Conservation (phyloP, 2,888 invertebrate species). For the Priocnemis perturbator region DNA sequence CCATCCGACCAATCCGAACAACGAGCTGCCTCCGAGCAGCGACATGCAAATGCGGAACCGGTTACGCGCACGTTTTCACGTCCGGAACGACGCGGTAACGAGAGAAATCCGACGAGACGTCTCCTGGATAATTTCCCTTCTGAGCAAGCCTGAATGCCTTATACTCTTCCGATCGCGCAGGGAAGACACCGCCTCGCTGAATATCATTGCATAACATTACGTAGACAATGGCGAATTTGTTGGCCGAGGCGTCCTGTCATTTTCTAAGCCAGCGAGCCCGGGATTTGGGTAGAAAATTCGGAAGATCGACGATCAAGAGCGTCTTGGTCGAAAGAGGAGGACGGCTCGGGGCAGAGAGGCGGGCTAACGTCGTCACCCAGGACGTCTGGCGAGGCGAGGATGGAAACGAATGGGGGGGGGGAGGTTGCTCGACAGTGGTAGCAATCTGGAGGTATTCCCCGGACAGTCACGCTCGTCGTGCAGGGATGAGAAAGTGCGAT, state of each 20-base stretch:
- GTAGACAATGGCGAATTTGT: too few species aligned
- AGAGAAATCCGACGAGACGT: slow-evolving; percentile 60
- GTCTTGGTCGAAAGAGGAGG: neutral
- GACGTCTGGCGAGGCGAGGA: slow-evolving; percentile 52
- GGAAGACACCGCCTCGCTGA: slow-evolving; percentile 1
- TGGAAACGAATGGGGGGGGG: slow-evolving; percentile 58
- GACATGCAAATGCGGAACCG: slow-evolving; percentile 58
- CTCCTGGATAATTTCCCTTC: slow-evolving; percentile 57
- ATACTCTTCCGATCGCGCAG: slow-evolving; percentile 28
- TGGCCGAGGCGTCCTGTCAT: too few species aligned
- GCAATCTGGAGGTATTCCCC: slow-evolving; percentile 66
- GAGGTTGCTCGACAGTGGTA: slow-evolving; percentile 46
- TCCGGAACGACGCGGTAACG: slow-evolving; percentile 56
- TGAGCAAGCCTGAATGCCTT: slow-evolving; percentile 41
- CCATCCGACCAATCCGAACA: slow-evolving; percentile 24
- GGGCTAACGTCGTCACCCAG: slow-evolving; percentile 37
- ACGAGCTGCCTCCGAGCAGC: slow-evolving; percentile 43
- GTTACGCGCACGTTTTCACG: slow-evolving; percentile 56
- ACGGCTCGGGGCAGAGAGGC: neutral
- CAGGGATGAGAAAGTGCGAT: slow-evolving; percentile 58
- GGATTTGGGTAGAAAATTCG: neutral
- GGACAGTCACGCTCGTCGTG: slow-evolving; percentile 51
- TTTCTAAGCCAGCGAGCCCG: too few species aligned
- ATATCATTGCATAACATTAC: too few species aligned
- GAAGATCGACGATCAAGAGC: neutral